Percentiles rank a stretch among this genome's conserved stretches.
Evolutionary conservation across 2,797 vertebrate species (phyloP).

Genomic region (Enteromius thamalakanensis): DNA sequence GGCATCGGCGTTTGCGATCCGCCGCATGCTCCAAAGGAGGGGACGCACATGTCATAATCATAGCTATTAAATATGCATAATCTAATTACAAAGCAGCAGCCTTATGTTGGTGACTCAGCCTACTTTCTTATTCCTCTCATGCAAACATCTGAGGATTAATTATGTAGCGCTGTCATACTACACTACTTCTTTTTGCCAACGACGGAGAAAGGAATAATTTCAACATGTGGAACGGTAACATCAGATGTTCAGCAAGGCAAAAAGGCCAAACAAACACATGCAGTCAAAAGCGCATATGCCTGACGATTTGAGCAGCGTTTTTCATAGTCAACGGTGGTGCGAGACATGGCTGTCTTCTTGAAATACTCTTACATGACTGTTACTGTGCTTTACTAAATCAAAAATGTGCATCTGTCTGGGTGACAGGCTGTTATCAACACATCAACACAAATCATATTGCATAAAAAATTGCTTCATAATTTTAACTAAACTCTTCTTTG

Average conservation of each 20-base stretch:
- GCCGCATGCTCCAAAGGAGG: conserved; percentile 31
- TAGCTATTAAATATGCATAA: conserved; percentile 60
- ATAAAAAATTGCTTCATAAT: background rate
- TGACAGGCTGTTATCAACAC: background rate
- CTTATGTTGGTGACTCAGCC: conserved; percentile 44
- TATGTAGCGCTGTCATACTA: conserved; percentile 72
- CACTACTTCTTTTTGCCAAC: conserved; percentile 47
- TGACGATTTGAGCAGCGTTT: conserved; percentile 67
- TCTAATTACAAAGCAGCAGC: conserved; percentile 51
- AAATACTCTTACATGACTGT: background rate
- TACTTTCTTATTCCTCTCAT: conserved; percentile 57
- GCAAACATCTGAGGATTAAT: conserved; percentile 65
- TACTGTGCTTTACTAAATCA: background rate
- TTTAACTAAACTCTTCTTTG: no score
- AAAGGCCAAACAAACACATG: conserved; percentile 75
- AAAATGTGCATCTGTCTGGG: background rate
- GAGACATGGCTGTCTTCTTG: background rate
- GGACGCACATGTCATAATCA: conserved; percentile 51
- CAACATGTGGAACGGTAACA: conserved; percentile 78
- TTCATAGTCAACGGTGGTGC: conserved; percentile 2
- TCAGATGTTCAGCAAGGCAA: conserved; percentile 82
- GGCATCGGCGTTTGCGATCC: conserved; percentile 18
- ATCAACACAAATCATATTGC: background rate
- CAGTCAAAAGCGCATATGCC: conserved; percentile 77
- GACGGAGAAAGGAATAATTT: conserved; percentile 75